These are phyloP conservation scores for Orthonevra nobilis DNA, from an alignment of 2,888 invertebrate species.

Conservation along the genomic window DNA sequence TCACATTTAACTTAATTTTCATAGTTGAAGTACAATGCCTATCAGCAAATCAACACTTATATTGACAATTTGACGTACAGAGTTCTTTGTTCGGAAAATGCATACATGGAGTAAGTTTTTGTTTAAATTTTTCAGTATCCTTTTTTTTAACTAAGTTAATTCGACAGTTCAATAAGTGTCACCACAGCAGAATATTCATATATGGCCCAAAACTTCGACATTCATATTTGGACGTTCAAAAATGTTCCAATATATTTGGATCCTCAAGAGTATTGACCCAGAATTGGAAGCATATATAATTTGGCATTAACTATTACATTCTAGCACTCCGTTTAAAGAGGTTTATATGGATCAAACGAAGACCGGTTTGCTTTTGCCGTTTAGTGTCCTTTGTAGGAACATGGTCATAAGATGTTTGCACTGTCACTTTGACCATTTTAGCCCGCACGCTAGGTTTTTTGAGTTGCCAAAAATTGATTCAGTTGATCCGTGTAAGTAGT, in stretches of 20 bases:
- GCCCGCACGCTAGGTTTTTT: conserved; percentile 72
- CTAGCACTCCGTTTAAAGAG: conserved; percentile 72
- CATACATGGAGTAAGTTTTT: conserved; percentile 75
- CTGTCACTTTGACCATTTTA: conserved; percentile 74
- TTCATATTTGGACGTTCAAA: conserved; percentile 76
- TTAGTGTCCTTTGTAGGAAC: conserved; percentile 73
- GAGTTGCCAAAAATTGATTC: conserved; percentile 12
- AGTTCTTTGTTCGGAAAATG: conserved; percentile 73
- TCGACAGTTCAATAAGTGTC: conserved; percentile 72
- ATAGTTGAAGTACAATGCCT: conserved; percentile 50
- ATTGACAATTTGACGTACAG: conserved; percentile 75
- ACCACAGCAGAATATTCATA: conserved; percentile 73
- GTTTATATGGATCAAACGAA: conserved; percentile 70
- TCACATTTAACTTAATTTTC: not conserved
- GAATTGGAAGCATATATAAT: not conserved
- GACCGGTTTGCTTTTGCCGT: conserved; percentile 73
- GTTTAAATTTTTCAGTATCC: not conserved
- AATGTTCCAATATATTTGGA: conserved; percentile 75
- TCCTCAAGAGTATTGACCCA: conserved; percentile 72
- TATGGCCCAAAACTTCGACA: conserved; percentile 71
- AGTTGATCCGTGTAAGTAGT: conserved; percentile 46
- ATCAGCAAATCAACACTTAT: conserved; percentile 71
- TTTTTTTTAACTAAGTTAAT: not conserved
- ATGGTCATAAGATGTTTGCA: conserved; percentile 75
- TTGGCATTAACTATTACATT: not conserved